Evolutionary conservation across 2,888 invertebrate species (phyloP), one percentile per base, ranked within the genome.

Genomic region (Xanthia togata): DNA sequence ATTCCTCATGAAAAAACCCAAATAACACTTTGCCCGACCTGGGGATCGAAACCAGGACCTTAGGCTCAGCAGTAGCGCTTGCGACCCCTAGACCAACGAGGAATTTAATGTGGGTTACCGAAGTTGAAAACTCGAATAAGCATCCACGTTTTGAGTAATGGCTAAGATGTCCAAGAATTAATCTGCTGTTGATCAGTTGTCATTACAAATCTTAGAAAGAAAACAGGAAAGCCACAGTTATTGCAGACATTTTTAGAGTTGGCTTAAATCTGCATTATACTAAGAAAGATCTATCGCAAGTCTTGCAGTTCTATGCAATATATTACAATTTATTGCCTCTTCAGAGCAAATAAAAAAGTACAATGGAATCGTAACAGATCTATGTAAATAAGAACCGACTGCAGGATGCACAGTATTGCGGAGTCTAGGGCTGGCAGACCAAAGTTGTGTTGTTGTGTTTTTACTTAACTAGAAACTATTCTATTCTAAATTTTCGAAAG

Each of bases 361-460:
- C 73, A 68, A 55, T 71, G 50, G 73, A 60, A 71, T 64, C 9
- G 55, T 59, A 53, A 53, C 38, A 59, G 68, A 62, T 50, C 26
- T 59, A 64, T 68, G 73, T 70, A 70, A 83, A 84, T 83, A 84
- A 62, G 64, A 71, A 76, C 53, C 62, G 47, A 41, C 41, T 63
- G 69, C 41, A 63, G 53, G 23, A 68, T 44, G 53, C 26, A 69
- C 20, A 12, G 47, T 70, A 74, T 74, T 72, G 64, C 47, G 55
- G 55, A 31, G 1, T 0, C 17, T 68, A 84, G 70, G 73, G 81
- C 14, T 76, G 73, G 12, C 14, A 70, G 35, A 5, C 47, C 0
- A 17, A 20, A 41, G 17, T 38, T 35, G 17, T n/a, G n/a, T n/a
- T n/a, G n/a, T n/a, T n/a, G n/a, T n/a, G 23, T 31, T 44, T 65